Conservation (phyloP, 2,888 invertebrate species). For the Diachrysia chrysitis region DNA sequence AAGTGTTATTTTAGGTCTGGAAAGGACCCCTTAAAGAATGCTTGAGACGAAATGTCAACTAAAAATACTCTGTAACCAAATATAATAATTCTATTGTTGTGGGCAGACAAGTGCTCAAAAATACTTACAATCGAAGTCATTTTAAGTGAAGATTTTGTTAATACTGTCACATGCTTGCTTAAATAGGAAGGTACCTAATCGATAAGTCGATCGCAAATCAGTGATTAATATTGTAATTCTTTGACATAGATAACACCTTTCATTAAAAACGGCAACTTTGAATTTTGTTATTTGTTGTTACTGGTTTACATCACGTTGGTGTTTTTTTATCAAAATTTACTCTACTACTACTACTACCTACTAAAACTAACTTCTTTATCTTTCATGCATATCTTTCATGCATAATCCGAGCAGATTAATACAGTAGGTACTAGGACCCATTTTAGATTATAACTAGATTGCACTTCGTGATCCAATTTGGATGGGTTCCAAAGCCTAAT, state of each 20-base stretch:
- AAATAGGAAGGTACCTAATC: neutral
- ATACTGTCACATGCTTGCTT: neutral
- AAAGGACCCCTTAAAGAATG: neutral
- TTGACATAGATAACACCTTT: no score
- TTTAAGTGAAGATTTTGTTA: neutral
- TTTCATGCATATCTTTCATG: neutral
- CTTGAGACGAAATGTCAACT: neutral
- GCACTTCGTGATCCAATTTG: neutral
- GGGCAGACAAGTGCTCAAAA: no score
- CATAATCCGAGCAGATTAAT: neutral
- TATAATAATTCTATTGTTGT: neutral
- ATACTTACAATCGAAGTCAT: neutral
- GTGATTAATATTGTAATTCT: no score
- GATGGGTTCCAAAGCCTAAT: neutral
- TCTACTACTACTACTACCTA: no score
- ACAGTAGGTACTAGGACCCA: neutral
- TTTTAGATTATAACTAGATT: neutral
- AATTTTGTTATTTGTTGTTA: no score
- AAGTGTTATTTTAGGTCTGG: constrained; percentile 3
- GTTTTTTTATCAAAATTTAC: no score
- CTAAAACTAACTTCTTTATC: neutral
- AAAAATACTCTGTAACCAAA: neutral
- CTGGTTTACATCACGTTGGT: no score
- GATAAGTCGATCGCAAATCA: neutral
- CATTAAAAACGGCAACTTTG: no score